These are phyloP conservation scores for Ceratina calcarata DNA, from an alignment of 1,140 invertebrate species.

Conservation along the genomic window DNA sequence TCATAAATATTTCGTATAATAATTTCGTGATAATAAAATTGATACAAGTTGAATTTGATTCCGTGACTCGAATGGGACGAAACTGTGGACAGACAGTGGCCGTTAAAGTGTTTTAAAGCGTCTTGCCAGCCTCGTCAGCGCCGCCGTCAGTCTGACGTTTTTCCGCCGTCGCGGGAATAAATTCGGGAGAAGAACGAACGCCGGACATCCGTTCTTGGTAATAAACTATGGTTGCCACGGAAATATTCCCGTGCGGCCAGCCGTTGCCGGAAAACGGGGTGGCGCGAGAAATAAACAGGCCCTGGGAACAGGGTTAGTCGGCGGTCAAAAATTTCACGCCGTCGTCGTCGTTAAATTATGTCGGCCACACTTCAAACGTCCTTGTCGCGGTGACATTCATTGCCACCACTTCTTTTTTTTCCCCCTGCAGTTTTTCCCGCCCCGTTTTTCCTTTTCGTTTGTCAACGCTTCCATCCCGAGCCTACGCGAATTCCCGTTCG, in stretches of 20 bases:
- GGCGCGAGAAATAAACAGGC: constrained; percentile 32
- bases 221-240: constrained; percentile 52
- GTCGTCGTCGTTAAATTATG: constrained; percentile 41
- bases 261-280: constrained; percentile 24
- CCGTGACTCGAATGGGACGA: no score
- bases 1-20: no score
- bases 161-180: constrained; percentile 19
- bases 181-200: constrained; percentile 35
- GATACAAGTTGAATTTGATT: no score
- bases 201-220: constrained; percentile 52
- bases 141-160: constrained; percentile 9
- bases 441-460: background rate
- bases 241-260: constrained; percentile 49
- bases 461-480: background rate
- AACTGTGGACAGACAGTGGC: no score
- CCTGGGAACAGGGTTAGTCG: background rate
- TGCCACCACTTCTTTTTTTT: background rate
- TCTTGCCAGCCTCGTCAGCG: background rate
- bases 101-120: background rate
- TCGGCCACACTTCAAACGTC: constrained; percentile 49
- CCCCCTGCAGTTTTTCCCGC: background rate
- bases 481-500: background rate
- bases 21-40: no score
- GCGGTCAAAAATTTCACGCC: constrained; percentile 41
- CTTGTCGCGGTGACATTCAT: constrained; percentile 45